Conservation (phyloP, 2,797 vertebrate genomes). For the Triplophysa bombifrons region DNA sequence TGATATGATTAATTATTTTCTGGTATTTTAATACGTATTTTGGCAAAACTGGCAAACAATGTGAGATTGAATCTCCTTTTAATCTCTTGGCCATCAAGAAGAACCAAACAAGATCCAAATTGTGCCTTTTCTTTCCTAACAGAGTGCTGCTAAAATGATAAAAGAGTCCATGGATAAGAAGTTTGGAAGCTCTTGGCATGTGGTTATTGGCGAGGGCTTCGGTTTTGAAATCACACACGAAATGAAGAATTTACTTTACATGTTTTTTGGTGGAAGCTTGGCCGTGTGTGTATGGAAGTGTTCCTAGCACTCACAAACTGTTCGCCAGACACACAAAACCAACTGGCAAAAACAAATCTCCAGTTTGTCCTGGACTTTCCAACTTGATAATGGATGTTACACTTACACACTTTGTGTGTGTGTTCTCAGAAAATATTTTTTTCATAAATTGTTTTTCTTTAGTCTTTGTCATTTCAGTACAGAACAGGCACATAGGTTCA, state of each 20-base stretch:
- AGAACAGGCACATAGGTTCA: not conserved
- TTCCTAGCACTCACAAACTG: constrained; percentile 75
- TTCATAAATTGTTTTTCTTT: not conserved
- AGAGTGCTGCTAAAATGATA: constrained; percentile 93
- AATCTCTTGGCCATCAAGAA: not conserved
- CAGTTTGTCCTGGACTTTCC: not conserved
- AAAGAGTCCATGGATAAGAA: constrained; percentile 99
- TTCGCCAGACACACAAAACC: not conserved
- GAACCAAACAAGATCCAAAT: not conserved
- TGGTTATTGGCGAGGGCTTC: constrained; percentile 96
- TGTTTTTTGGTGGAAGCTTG: constrained; percentile 96
- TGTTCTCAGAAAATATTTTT: not conserved
- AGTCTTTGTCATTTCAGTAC: not conserved
- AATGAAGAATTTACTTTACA: constrained; percentile 96
- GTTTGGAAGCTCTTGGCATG: constrained; percentile 98
- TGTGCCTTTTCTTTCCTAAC: not conserved
- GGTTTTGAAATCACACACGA: constrained; percentile 96
- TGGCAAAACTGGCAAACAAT: too few species aligned
- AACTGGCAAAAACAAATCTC: not conserved
- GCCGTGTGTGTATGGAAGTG: constrained; percentile 98
- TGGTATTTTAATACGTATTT: too few species aligned
- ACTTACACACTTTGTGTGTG: not conserved
- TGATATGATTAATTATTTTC: too few species aligned
- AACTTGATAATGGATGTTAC: constrained; percentile 17
- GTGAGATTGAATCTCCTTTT: not conserved